Conservation (phyloP, 2,113 vertebrate species). For the Syngnathoides biaculeatus region DNA sequence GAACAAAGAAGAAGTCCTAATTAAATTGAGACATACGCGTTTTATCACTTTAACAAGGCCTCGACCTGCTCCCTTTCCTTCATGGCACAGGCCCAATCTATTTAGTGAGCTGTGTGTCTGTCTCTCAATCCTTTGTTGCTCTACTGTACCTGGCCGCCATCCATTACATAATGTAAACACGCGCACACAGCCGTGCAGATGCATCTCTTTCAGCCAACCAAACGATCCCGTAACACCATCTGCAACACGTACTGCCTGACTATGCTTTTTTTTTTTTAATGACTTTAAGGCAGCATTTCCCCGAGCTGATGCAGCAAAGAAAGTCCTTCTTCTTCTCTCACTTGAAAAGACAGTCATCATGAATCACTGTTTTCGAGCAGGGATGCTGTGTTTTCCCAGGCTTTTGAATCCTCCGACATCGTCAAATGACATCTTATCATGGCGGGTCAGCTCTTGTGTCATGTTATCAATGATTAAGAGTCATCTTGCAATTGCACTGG, state of each 20-base stretch:
- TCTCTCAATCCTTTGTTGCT: slow-evolving; percentile 3
- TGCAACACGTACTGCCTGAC: slow-evolving; percentile 13
- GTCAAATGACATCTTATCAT: not conserved
- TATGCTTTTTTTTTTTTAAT: slow-evolving; percentile 5
- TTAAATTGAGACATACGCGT: not conserved
- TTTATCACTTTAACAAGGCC: not conserved
- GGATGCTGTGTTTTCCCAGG: slow-evolving; percentile 1
- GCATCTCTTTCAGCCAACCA: slow-evolving; percentile 30
- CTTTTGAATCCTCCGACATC: not conserved
- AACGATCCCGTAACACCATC: slow-evolving; percentile 27
- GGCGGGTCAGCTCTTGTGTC: not conserved
- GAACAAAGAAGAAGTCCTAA: not conserved
- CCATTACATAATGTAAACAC: slow-evolving; percentile 29
- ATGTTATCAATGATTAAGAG: slow-evolving; percentile 1
- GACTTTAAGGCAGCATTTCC: not conserved
- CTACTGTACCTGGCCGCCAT: slow-evolving; percentile 14
- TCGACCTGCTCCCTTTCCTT: not conserved
- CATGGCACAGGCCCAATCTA: not conserved
- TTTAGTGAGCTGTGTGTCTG: not conserved
- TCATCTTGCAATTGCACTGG: not conserved
- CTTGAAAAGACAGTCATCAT: slow-evolving; percentile 18
- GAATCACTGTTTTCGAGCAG: slow-evolving; percentile 18
- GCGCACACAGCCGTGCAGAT: slow-evolving; percentile 18
- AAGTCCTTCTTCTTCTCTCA: not conserved
- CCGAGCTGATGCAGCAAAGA: not conserved